Percentiles rank a stretch among this genome's conserved stretches.
These are phyloP conservation scores for Drosophila oshimai DNA, from an alignment of 1,140 invertebrate species.

Conservation along the genomic window DNA sequence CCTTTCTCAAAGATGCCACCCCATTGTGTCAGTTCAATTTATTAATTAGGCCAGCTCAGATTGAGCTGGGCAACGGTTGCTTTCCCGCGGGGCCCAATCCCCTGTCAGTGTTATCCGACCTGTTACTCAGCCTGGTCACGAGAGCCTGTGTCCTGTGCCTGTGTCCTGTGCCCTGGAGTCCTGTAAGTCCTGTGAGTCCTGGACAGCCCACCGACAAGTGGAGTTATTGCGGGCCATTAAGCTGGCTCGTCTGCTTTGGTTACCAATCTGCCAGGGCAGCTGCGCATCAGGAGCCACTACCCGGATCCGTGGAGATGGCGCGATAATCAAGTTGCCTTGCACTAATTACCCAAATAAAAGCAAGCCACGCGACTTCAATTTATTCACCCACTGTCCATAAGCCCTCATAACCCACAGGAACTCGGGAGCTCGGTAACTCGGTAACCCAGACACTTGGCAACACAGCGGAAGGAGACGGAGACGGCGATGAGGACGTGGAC, in stretches of 20 bases:
- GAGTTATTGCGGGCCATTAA: slow-evolving; percentile 65
- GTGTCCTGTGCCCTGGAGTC: background rate
- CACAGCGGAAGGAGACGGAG: too few species aligned
- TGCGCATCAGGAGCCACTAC: too few species aligned
- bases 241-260: slow-evolving; percentile 24
- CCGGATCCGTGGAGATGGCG: slow-evolving; percentile 16
- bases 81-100: background rate
- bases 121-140: background rate
- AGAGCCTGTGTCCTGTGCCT: background rate
- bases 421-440: background rate
- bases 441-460: background rate
- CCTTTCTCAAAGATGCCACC: background rate
- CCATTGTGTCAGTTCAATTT: background rate
- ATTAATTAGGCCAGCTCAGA: slow-evolving; percentile 17
- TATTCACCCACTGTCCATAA: background rate
- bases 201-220: slow-evolving; percentile 3
- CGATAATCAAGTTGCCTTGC: slow-evolving; percentile 70
- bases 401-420: background rate
- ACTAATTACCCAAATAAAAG: slow-evolving; percentile 72
- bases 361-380: slow-evolving; percentile 53
- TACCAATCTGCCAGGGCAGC: slow-evolving; percentile 6
- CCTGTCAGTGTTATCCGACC: background rate
- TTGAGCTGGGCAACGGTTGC: background rate
- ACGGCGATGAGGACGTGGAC: too few species aligned
- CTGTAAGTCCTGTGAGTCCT: slow-evolving; percentile 19